Evolutionary conservation across 2,888 invertebrate genomes (phyloP).

Genomic region (Caenorhabditis zanzibari): DNA sequence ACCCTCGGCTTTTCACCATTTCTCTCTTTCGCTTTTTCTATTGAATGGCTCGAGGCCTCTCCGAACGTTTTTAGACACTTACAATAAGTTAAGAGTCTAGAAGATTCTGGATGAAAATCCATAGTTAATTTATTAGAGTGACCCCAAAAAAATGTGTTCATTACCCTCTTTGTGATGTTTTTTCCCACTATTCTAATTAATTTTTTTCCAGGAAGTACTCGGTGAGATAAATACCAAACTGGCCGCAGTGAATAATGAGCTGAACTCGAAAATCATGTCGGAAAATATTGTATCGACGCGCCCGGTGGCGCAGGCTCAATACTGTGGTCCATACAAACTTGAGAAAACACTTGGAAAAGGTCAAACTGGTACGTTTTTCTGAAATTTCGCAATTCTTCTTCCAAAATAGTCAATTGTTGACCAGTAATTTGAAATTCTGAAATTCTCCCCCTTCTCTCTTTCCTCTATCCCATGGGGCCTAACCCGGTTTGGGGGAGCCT

Average conservation of each 20-base stretch:
- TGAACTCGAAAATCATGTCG: conserved; percentile 79
- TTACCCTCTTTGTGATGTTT: too few relatives aligned
- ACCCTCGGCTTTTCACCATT: conserved; percentile 39
- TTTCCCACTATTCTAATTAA: not conserved
- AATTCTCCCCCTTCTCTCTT: conserved; percentile 17
- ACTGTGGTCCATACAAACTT: conserved; percentile 98
- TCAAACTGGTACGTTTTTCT: conserved; percentile 91
- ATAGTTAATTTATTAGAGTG: too few relatives aligned
- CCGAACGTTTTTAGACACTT: conserved; percentile 1
- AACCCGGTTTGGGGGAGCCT: not conserved
- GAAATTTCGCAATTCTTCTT: not conserved
- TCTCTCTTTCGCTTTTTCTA: conserved; percentile 39
- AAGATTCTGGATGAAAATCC: not conserved
- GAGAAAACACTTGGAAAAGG: conserved; percentile 99
- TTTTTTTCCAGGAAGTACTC: conserved; percentile 72
- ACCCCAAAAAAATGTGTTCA: too few relatives aligned
- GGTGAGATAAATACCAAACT: conserved; percentile 82
- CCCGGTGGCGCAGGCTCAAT: conserved; percentile 86
- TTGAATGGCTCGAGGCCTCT: conserved; percentile 21
- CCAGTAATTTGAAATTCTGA: conserved; percentile 24
- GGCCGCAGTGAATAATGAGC: conserved; percentile 79
- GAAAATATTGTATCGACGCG: conserved; percentile 71
- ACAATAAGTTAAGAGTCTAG: not conserved
- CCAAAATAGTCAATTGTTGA: not conserved
- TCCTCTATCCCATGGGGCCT: conserved; percentile 35